A percentile compares a stretch with the other conserved stretches of the same genome.
Evolutionary conservation across 2,113 vertebrate species (phyloP).

Genomic region (Cranoglanis bouderius): DNA sequence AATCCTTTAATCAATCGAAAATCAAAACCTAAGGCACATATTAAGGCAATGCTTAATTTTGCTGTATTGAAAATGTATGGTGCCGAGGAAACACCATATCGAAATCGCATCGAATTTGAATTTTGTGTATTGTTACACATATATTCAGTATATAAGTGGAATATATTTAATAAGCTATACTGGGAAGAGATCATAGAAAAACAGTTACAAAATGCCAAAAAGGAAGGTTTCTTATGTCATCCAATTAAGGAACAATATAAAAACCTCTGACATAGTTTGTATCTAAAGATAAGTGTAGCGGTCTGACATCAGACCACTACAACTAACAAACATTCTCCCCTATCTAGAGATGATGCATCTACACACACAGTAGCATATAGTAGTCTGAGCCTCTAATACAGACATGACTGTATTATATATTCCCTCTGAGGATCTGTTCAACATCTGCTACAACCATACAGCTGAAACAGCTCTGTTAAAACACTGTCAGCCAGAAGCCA

Average conservation of each 20-base stretch:
- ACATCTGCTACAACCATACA: slow-evolving; percentile 36
- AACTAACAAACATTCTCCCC: neutral
- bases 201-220: neutral
- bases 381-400: slow-evolving; percentile 47
- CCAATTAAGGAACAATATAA: neutral
- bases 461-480: neutral
- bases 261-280: neutral
- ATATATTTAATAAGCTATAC: neutral
- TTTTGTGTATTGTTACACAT: neutral
- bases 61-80: neutral
- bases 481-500: neutral
- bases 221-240: neutral
- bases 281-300: neutral
- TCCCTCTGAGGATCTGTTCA: slow-evolving; percentile 8
- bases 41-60: neutral
- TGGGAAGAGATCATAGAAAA: neutral
- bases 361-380: neutral
- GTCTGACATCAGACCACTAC: neutral
- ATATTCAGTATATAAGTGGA: neutral
- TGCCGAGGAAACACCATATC: neutral
- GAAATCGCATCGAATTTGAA: too few species aligned
- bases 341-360: neutral
- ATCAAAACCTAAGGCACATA: neutral
- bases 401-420: neutral
- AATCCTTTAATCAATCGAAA: neutral